Percentiles rank a stretch among this genome's conserved stretches.
Conservation (phyloP, 2,797 vertebrate genomes). For the Gymnocypris eckloni region DNA sequence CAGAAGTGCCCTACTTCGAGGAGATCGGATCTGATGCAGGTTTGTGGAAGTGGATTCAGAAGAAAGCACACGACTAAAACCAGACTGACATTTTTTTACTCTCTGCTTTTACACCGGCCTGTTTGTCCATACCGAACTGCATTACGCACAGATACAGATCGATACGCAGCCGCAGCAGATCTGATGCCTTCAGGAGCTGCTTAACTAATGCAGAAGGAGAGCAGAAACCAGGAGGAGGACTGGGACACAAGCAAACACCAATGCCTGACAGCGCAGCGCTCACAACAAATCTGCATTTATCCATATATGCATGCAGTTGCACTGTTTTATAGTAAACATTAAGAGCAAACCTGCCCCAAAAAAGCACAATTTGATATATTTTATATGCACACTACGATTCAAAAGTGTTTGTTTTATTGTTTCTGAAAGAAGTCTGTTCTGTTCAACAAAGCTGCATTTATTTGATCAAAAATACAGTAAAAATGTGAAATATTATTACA, state of each 20-base stretch:
- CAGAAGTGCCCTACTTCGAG: background rate
- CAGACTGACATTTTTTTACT: background rate
- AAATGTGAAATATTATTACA: background rate
- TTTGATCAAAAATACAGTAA: background rate
- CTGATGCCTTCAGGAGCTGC: background rate
- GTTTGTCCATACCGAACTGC: conserved; percentile 3
- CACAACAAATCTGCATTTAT: background rate
- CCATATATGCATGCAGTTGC: background rate
- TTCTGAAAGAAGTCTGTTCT: too few relatives aligned
- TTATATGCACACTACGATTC: background rate
- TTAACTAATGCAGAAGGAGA: conserved; percentile 9
- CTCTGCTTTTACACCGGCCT: background rate
- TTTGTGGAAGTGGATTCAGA: background rate
- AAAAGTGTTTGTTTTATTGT: background rate
- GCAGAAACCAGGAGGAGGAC: background rate
- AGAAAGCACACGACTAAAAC: background rate
- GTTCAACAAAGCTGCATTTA: background rate
- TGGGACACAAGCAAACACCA: background rate
- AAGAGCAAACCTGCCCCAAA: background rate
- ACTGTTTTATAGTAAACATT: background rate
- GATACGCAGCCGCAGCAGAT: conserved; percentile 36
- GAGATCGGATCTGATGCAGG: background rate
- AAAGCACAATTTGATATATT: background rate
- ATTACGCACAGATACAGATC: conserved; percentile 30
- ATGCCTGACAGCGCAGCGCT: background rate